Base-by-base conservation (phyloP, 2,888 invertebrate genomes). In the Acrobasis consociella region DNA sequence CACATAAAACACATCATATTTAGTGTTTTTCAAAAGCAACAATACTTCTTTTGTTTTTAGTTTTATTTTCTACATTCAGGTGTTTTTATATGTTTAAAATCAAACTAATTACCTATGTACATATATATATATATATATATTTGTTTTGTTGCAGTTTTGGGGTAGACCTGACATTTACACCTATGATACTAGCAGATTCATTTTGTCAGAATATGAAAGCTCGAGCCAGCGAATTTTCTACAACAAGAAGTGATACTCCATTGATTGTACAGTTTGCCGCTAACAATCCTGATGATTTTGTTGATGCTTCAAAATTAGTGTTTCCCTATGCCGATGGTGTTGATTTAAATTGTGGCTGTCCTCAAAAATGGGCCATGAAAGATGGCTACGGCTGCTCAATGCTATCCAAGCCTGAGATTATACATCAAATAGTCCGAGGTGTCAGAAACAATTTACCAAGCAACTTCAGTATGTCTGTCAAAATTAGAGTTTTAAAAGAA, bases 341-440 rank as follows among this genome's bases (percentile, higher is more conserved):
- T 2, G 99, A 99, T 89, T 90, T 99, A 46, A 99, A 99, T 83
- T 99, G 99, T 92, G 99, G 99, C 0, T 99, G 99, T 75, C 99
- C 99, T 0, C 99, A 99, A 86, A 93, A 95, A 70, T 99, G 99
- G 99, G 99, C 99, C 0, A 96, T 97, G 86, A 94, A 96, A 70
- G 97, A 97, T 80, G 98, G 98, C 5, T 96, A 97, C 80, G 99
- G 99, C 0, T 97, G 97, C 76, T 95, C 96, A 65, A 86, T 99
- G 69, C 86, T 99, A 17, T 94, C 94, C 10, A 95, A 96, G 71
- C 99, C 99, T 8, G 96, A 99, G 77, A 75, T 95, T 10, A 94
- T 99, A 7, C 94, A 95, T 69, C 97, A 97, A 74, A 94, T 99
- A 77, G 94, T 99, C 0, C 93, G 91, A 73, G 95, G 95, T 74